These are phyloP conservation scores for Psittacus erithacus DNA, from an alignment of 2,113 vertebrate genomes.

Conservation along the genomic window DNA sequence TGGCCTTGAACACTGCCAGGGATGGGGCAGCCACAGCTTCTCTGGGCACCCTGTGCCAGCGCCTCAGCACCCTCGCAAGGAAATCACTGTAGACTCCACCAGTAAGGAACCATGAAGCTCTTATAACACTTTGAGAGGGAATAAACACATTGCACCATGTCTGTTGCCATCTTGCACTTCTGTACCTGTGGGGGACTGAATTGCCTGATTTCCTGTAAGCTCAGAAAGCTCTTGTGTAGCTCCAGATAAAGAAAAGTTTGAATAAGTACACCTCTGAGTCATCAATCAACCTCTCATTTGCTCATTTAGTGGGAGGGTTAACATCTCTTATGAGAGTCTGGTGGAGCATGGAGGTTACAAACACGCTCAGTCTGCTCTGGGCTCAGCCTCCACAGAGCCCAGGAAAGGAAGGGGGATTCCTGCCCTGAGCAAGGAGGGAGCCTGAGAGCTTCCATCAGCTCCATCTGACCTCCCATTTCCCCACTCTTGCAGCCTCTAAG, in stretches of 20 bases:
- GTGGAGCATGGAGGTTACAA: neutral
- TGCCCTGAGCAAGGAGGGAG: neutral
- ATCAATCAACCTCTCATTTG: constrained; percentile 42
- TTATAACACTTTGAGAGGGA: neutral
- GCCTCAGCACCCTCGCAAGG: neutral
- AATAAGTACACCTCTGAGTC: constrained; percentile 47
- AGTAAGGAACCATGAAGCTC: neutral
- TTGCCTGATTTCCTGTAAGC: neutral
- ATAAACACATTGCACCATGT: neutral
- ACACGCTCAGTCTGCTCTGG: neutral
- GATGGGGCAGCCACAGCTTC: neutral
- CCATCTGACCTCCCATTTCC: fast-evolving
- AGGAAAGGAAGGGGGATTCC: neutral
- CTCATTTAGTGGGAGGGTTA: constrained; percentile 1
- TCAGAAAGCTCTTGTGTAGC: neutral
- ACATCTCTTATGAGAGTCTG: neutral
- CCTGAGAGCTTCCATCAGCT: neutral
- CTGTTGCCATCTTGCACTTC: neutral
- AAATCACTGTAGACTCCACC: neutral
- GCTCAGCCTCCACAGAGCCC: neutral
- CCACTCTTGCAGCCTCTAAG: fast-evolving
- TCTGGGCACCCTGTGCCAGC: neutral
- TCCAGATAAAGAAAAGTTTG: neutral
- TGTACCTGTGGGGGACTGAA: neutral
- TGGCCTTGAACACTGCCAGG: neutral